Base-by-base conservation (phyloP, 1,140 invertebrate genomes). In the Anoplolepis gracilipes region DNA sequence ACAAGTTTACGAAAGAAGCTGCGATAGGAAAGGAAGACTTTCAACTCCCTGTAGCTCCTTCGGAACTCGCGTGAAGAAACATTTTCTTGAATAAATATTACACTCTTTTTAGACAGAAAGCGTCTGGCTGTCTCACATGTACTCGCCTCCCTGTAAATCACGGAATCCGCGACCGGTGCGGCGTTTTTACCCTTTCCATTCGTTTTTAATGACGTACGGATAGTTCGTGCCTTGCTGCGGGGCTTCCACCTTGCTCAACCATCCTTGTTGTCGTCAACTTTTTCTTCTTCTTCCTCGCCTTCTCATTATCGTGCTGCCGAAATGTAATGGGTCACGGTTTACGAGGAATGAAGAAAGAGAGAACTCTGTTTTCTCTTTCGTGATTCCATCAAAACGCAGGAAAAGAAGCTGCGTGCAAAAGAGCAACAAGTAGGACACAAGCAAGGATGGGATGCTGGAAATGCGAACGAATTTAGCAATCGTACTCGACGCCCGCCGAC, bases 261-360 rank as follows among this genome's bases (percentile, higher is more conserved):
- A 57, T 59, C 42, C 72, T 85, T 22, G 39, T 59, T 57, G 46
- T 84, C 46, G 62, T 61, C 22, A 49, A 69, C 69, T 64, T 72
- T 55, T 77, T 86, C 42, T 76, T 75, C n/a, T 53, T 77, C 59
- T 72, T 70, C 30, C 72, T 81, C 61, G 77, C 85, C 81, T 88
- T 88, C 77, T 90, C 85, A 87, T 90, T 87, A 86, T 62, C 81
- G 49, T 30, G n/a, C 64, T 87, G 77, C 76, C 90, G 88, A 90
- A 90, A 85, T 70, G 69, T 90, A 88, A 85, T 84, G 76, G 73
- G 57, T 88, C 85, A 87, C 84, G 87, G 62, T 79, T 69, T 65
- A 49, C 33, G 69, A 84, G 19, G 36, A 67, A n/a, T 8, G 30
- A 2, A 16, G 19, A 49, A 28, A 75, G 36, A 55, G 46, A 84